Percentiles rank a stretch among this genome's conserved stretches.
Conservation (phyloP, 2,797 vertebrate species). For the Phoeniculus purpureus region DNA sequence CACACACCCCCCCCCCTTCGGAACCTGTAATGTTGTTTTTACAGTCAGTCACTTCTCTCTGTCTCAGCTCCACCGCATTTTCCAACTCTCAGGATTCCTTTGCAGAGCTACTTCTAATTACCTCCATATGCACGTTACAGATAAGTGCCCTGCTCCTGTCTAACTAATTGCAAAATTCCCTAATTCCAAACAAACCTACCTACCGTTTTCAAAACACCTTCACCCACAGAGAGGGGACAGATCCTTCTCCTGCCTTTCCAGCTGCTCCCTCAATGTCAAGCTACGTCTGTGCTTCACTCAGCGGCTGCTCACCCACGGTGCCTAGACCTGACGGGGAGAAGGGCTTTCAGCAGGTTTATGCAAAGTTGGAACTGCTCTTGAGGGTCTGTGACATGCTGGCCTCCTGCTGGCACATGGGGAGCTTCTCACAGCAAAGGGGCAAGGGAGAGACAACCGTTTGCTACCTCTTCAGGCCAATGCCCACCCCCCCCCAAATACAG, state of each 20-base stretch:
- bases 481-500: constrained; percentile 26
- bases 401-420: constrained; percentile 23
- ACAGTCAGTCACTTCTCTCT: background rate
- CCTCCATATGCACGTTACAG: background rate
- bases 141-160: accelerated
- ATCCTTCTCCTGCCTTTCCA: background rate
- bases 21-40: constrained; percentile 7
- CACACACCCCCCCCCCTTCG: background rate
- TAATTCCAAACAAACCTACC: background rate
- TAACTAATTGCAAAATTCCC: background rate
- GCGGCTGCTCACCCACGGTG: background rate
- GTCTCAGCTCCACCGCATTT: background rate
- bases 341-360: background rate
- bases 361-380: background rate
- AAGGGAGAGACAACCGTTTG: constrained; percentile 37
- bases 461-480: constrained; percentile 23
- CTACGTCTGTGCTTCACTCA: accelerated
- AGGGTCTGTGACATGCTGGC: background rate
- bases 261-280: background rate
- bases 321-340: background rate
- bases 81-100: background rate
- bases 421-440: background rate
- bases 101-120: background rate
- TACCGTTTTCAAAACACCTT: background rate
- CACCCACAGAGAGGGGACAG: background rate